Conservation (phyloP, 2,888 invertebrate genomes). For the Agriotes lineatus region DNA sequence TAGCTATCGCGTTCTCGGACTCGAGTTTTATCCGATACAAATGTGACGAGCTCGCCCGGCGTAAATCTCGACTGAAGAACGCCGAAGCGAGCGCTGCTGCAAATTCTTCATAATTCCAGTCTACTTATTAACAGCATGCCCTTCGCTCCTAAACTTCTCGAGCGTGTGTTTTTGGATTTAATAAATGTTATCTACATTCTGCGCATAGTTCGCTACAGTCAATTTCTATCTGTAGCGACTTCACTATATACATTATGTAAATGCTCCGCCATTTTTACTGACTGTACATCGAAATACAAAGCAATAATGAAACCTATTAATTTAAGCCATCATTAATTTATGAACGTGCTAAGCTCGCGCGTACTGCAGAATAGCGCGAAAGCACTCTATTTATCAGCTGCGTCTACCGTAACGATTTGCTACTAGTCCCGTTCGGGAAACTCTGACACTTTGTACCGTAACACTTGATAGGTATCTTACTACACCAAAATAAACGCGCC, state of each 20-base stretch:
- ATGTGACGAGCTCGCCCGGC: slow-evolving; percentile 49
- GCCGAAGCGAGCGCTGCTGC: slow-evolving; percentile 48
- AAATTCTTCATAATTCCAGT: slow-evolving; percentile 58
- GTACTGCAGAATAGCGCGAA: slow-evolving; percentile 14
- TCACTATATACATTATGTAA: slow-evolving; percentile 24
- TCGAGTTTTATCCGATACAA: slow-evolving; percentile 24
- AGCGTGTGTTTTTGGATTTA: slow-evolving; percentile 58
- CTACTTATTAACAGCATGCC: slow-evolving; percentile 55
- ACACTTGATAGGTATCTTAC: neutral
- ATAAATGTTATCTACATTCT: slow-evolving; percentile 59
- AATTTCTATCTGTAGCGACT: slow-evolving; percentile 49
- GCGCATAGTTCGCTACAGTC: slow-evolving; percentile 57
- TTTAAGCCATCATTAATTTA: slow-evolving; percentile 24
- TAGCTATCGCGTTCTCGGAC: neutral
- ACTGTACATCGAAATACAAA: slow-evolving; percentile 13
- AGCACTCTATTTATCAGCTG: slow-evolving; percentile 19
- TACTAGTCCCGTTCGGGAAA: slow-evolving; percentile 21
- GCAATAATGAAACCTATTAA: slow-evolving; percentile 24
- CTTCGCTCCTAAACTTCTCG: slow-evolving; percentile 50
- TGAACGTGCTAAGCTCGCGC: slow-evolving; percentile 24
- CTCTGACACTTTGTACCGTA: slow-evolving; percentile 2
- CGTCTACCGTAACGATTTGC: slow-evolving; percentile 25
- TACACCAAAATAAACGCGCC: neutral
- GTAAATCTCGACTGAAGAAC: slow-evolving; percentile 48
- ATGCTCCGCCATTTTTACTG: slow-evolving; percentile 15